These are phyloP conservation scores for Carpatolechia fugitivella DNA, from an alignment of 2,888 invertebrate genomes.

Conservation along the genomic window DNA sequence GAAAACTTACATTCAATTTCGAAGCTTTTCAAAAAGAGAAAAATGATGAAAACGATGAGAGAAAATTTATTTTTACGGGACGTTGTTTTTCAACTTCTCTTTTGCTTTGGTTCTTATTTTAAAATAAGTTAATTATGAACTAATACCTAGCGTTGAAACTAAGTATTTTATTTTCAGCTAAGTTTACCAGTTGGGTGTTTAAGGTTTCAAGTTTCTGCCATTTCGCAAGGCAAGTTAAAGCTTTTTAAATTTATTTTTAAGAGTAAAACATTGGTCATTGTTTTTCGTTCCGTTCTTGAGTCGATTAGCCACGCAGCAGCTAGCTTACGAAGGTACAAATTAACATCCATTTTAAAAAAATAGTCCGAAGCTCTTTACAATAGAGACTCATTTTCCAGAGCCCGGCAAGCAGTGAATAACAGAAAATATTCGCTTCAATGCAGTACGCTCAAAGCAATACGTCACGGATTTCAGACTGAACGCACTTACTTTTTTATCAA, in stretches of 20 bases:
- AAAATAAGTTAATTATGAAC: too few species aligned
- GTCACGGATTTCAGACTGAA: constrained; percentile 4
- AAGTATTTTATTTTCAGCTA: background rate
- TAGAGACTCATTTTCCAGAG: constrained; percentile 24
- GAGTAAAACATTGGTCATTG: constrained; percentile 40
- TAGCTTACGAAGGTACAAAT: constrained; percentile 24
- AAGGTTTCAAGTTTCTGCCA: background rate
- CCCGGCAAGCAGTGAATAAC: constrained; percentile 8
- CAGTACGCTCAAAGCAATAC: constrained; percentile 6
- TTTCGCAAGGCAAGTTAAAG: constrained; percentile 20
- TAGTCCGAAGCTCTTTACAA: constrained; percentile 19
- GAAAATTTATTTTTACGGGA: too few species aligned
- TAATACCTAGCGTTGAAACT: too few species aligned
- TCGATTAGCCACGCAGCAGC: constrained; percentile 39
- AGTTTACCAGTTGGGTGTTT: background rate
- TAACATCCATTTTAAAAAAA: constrained; percentile 7
- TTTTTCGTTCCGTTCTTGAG: constrained; percentile 44
- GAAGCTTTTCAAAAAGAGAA: background rate
- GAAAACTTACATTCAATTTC: background rate
- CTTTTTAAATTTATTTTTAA: constrained; percentile 30
- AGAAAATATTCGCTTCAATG: constrained; percentile 8
- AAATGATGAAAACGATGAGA: background rate
- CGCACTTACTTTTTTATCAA: background rate
- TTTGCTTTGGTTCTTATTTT: too few species aligned
- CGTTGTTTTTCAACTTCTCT: too few species aligned